Conservation (phyloP, 2,113 vertebrate species). For the Rhynchomys soricoides region DNA sequence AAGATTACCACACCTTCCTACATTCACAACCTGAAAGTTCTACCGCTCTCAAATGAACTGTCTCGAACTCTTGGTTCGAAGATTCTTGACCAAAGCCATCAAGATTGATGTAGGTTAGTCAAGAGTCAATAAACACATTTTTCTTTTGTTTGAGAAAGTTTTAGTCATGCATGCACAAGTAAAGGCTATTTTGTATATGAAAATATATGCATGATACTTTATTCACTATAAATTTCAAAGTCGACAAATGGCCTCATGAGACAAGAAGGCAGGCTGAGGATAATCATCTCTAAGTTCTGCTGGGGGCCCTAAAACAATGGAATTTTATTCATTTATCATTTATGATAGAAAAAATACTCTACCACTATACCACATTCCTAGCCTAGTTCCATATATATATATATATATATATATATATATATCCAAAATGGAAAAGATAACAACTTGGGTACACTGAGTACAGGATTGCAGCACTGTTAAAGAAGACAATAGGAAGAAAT, state of each 20-base stretch:
- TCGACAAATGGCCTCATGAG: not conserved
- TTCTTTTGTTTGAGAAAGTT: not conserved
- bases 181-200: not conserved
- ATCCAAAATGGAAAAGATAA: not conserved
- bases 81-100: not conserved
- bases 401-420: no score
- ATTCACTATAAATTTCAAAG: conserved; percentile 7
- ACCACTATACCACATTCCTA: not conserved
- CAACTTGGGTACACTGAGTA: not conserved
- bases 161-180: not conserved
- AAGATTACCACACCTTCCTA: conserved; percentile 10
- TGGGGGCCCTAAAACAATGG: not conserved
- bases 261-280: not conserved
- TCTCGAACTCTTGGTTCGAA: not conserved
- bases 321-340: not conserved
- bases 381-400: not conserved
- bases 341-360: not conserved
- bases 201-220: not conserved
- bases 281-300: not conserved
- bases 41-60: not conserved
- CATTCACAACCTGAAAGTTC: not conserved
- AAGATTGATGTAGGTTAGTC: not conserved
- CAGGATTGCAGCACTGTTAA: not conserved
- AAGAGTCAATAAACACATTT: not conserved
- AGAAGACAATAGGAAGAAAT: not conserved